Evolutionary conservation across 2,113 vertebrate species (phyloP).

Genomic region (Phalacrocorax carbo): DNA sequence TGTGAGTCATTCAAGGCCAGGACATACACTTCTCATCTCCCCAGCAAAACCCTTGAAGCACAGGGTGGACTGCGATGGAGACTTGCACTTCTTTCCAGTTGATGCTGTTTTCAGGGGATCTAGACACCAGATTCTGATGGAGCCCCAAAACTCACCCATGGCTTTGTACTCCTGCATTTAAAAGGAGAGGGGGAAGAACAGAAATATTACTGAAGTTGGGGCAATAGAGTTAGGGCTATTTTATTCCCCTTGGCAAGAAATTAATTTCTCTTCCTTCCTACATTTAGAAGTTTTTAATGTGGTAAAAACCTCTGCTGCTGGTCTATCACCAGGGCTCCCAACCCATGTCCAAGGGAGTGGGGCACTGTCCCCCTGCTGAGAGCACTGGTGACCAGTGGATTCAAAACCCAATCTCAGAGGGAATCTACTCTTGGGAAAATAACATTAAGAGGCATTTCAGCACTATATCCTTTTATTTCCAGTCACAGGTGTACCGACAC

Average conservation of each 20-base stretch:
- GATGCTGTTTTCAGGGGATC: too few species aligned
- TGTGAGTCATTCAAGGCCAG: not conserved
- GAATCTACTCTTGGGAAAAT: not conserved
- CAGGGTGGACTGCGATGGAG: rapidly evolving
- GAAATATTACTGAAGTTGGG: not conserved
- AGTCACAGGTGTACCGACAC: not conserved
- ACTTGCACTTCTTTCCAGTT: rapidly evolving
- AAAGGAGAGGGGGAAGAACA: too few species aligned
- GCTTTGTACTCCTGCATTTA: not conserved
- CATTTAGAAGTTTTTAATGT: rapidly evolving
- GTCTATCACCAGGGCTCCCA: not conserved
- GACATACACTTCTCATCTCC: not conserved
- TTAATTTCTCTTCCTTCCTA: not conserved
- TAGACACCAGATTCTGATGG: too few species aligned
- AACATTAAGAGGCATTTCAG: not conserved
- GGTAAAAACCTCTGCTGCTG: too few species aligned
- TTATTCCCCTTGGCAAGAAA: not conserved
- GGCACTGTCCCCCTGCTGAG: not conserved
- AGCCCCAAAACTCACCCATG: rapidly evolving
- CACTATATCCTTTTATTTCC: not conserved
- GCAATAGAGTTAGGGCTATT: too few species aligned
- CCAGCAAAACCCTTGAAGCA: not conserved
- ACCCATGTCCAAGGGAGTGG: rapidly evolving
- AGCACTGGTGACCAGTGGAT: rapidly evolving
- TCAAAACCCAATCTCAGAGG: not conserved